Evolutionary conservation across 2,113 vertebrate genomes (phyloP).

Genomic region (Tilapia sparmanii): DNA sequence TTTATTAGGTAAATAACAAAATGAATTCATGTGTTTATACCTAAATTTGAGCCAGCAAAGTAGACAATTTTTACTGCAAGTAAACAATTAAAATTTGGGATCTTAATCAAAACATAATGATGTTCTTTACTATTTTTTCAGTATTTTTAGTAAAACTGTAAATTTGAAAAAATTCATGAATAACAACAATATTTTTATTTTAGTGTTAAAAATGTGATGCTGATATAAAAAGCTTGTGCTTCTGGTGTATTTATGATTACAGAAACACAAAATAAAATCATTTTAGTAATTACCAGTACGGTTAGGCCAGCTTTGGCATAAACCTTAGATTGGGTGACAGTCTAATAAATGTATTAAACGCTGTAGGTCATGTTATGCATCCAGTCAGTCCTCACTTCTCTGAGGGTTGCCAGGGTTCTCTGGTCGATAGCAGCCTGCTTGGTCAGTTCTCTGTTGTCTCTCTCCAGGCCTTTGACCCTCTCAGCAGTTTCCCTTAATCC

Average conservation of each 20-base stretch:
- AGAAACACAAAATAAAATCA: neutral
- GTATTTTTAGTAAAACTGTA: neutral
- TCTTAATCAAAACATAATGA: neutral
- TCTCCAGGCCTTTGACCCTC: slow-evolving; percentile 85
- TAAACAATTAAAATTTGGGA: neutral
- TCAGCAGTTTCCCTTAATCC: slow-evolving; percentile 76
- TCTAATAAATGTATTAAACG: neutral
- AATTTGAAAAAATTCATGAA: neutral
- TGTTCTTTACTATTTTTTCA: neutral
- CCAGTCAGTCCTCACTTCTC: slow-evolving; percentile 77
- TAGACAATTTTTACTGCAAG: neutral
- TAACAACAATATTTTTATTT: neutral
- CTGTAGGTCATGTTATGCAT: neutral
- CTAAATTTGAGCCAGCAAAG: rapidly evolving
- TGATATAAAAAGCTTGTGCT: neutral
- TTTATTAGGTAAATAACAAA: neutral
- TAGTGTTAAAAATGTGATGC: neutral
- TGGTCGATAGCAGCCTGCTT: slow-evolving; percentile 88
- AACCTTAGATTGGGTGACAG: neutral
- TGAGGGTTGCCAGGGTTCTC: slow-evolving; percentile 80
- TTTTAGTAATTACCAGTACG: neutral
- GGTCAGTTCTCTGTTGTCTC: slow-evolving; percentile 85
- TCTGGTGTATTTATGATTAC: neutral
- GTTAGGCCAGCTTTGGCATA: neutral
- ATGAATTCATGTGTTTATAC: rapidly evolving